Percentiles rank a stretch among this genome's conserved stretches.
Evolutionary conservation across 1,140 invertebrate species (phyloP).

Genomic region (Sitodiplosis mosellana): DNA sequence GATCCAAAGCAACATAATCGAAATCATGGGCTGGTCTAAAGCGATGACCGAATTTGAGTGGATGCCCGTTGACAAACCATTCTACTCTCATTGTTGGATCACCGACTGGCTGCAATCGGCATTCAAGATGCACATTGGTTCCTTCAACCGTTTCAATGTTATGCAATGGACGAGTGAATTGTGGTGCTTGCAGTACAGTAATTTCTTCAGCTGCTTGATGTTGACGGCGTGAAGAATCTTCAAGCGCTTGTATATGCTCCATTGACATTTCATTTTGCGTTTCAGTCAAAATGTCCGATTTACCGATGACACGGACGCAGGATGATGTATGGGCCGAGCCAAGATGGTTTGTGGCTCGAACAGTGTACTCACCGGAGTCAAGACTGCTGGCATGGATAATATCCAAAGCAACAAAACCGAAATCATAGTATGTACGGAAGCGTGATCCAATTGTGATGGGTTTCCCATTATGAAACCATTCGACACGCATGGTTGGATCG

Average conservation of each 20-base stretch:
- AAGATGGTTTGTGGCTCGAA: slow-evolving; percentile 68
- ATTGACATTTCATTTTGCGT: slow-evolving; percentile 88
- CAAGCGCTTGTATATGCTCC: slow-evolving; percentile 86
- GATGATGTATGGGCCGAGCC: slow-evolving; percentile 82
- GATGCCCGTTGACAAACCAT: slow-evolving; percentile 90
- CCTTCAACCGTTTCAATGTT: slow-evolving; percentile 84
- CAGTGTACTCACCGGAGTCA: slow-evolving; percentile 89
- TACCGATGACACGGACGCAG: slow-evolving; percentile 65
- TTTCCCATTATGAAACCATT: slow-evolving; percentile 87
- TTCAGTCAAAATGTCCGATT: slow-evolving; percentile 76
- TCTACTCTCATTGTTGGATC: slow-evolving; percentile 91
- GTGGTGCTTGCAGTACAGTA: slow-evolving; percentile 60
- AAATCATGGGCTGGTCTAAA: slow-evolving; percentile 95
- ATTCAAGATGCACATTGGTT: slow-evolving; percentile 84
- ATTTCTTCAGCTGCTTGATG: slow-evolving; percentile 56
- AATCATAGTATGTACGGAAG: slow-evolving; percentile 89
- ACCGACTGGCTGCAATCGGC: slow-evolving; percentile 79
- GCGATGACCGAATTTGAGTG: slow-evolving; percentile 73
- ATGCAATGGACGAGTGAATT: slow-evolving; percentile 71
- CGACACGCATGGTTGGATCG: slow-evolving; percentile 87
- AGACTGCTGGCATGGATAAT: slow-evolving; percentile 69
- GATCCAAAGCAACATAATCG: slow-evolving; percentile 90
- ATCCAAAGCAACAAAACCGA: slow-evolving; percentile 81
- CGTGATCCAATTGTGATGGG: slow-evolving; percentile 74
- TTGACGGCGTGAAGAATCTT: slow-evolving; percentile 60